Evolutionary conservation across 2,888 invertebrate genomes (phyloP).

Genomic region (Oscheius sp.): DNA sequence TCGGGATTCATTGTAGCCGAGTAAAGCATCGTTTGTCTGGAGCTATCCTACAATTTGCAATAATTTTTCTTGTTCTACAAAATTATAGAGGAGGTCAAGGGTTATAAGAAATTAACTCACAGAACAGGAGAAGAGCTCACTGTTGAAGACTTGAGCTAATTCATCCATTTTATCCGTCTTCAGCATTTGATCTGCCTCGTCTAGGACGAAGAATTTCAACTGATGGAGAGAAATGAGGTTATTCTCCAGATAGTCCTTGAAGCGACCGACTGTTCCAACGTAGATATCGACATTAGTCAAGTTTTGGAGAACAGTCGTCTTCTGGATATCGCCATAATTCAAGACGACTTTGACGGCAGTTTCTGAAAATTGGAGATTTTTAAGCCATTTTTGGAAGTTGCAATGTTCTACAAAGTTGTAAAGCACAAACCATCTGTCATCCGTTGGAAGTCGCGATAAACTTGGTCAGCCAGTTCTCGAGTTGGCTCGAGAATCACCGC

Average conservation of each 20-base stretch:
- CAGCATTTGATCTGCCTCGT: conserved; percentile 84
- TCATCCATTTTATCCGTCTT: conserved; percentile 77
- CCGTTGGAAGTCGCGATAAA: conserved; percentile 72
- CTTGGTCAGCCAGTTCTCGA: conserved; percentile 88
- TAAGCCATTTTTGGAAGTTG: too few relatives aligned
- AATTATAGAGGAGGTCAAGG: too few relatives aligned
- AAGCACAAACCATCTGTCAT: conserved; percentile 1
- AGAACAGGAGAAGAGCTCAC: background rate
- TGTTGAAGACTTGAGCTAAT: conserved; percentile 27
- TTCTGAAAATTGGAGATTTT: conserved; percentile 23
- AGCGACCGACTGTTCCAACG: conserved; percentile 80
- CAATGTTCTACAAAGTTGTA: too few relatives aligned
- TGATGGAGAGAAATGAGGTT: conserved; percentile 75
- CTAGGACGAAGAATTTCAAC: conserved; percentile 79
- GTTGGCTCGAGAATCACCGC: conserved; percentile 89
- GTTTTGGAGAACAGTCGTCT: background rate
- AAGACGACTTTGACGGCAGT: conserved; percentile 37
- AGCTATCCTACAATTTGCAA: conserved; percentile 38
- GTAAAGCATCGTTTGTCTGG: conserved; percentile 63
- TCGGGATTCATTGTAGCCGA: conserved; percentile 50
- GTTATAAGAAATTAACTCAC: background rate
- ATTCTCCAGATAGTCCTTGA: conserved; percentile 78
- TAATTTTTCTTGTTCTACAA: too few relatives aligned
- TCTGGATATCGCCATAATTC: conserved; percentile 42
- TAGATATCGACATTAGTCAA: conserved; percentile 78